Conservation (phyloP, 1,140 invertebrate species). For the Lasaia peninsularis region DNA sequence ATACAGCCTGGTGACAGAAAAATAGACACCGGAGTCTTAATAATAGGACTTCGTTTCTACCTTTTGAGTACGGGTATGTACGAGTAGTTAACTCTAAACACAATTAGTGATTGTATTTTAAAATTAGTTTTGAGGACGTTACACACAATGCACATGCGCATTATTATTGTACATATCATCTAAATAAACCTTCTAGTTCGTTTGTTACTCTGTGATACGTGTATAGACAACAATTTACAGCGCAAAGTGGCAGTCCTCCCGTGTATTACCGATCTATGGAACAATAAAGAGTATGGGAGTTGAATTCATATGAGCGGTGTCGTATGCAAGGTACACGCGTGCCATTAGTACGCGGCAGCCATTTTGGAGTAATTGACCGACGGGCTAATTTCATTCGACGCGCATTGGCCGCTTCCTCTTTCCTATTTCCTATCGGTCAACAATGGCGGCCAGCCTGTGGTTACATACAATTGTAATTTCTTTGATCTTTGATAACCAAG, state of each 20-base stretch:
- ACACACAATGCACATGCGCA: no score
- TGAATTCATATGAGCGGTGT: conserved; percentile 64
- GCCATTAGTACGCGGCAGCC: conserved; percentile 62
- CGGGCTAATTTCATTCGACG: conserved; percentile 69
- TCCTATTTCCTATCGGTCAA: conserved; percentile 75
- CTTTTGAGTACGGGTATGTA: no score
- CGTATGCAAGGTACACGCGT: conserved; percentile 58
- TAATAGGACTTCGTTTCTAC: no score
- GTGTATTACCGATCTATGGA: conserved; percentile 74
- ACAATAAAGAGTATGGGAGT: conserved; percentile 65
- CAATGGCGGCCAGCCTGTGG: conserved; percentile 1
- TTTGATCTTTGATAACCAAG: not conserved
- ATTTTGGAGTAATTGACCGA: conserved; percentile 72
- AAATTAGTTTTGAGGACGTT: no score
- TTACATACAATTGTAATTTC: not conserved
- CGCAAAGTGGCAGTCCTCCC: conserved; percentile 67
- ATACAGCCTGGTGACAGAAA: no score
- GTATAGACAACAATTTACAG: conserved; percentile 73
- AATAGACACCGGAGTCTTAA: no score
- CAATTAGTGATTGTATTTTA: no score
- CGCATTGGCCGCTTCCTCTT: conserved; percentile 72
- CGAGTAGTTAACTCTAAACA: no score
- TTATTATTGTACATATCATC: not conserved
- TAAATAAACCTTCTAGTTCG: not conserved
- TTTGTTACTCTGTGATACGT: conserved; percentile 60